Conservation (phyloP, 1,140 invertebrate genomes). For the Calliphora vicina region DNA sequence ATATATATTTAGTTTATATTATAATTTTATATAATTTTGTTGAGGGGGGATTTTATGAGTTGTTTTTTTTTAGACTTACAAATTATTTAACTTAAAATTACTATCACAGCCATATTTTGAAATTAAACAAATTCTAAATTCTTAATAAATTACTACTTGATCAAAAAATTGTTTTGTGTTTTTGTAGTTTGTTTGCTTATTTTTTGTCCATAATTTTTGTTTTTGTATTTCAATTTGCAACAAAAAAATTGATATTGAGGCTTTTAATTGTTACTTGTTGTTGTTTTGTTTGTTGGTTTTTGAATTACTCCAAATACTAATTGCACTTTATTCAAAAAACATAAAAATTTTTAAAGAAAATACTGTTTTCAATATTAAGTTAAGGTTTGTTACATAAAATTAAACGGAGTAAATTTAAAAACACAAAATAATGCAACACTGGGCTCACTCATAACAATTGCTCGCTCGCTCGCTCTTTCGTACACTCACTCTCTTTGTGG, state of each 20-base stretch:
- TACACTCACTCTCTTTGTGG: not conserved
- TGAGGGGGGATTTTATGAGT: not conserved
- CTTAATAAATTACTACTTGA: constrained; percentile 31
- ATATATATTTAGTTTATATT: constrained; percentile 25
- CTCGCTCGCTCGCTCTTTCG: not conserved
- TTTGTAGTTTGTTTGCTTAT: constrained; percentile 9
- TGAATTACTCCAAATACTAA: constrained; percentile 36
- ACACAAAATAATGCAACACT: not conserved
- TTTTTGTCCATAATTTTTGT: constrained; percentile 8
- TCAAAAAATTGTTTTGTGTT: constrained; percentile 14
- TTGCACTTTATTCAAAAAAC: constrained; percentile 29
- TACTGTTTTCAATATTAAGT: not conserved
- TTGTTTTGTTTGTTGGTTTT: constrained; percentile 12
- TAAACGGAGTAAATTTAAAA: not conserved
- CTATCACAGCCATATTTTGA: constrained; percentile 42
- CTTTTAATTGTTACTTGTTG: constrained; percentile 24
- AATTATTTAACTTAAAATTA: constrained; percentile 38
- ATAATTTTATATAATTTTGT: constrained; percentile 10
- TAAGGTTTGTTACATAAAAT: not conserved
- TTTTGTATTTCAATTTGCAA: constrained; percentile 26
- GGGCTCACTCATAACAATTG: no score
- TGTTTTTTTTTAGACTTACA: constrained; percentile 17
- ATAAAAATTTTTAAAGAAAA: constrained; percentile 19
- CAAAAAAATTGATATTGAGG: constrained; percentile 27
- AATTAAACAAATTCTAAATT: constrained; percentile 39